Base-by-base conservation (phyloP, 2,888 invertebrate species). In the Tetragnatha montana region DNA sequence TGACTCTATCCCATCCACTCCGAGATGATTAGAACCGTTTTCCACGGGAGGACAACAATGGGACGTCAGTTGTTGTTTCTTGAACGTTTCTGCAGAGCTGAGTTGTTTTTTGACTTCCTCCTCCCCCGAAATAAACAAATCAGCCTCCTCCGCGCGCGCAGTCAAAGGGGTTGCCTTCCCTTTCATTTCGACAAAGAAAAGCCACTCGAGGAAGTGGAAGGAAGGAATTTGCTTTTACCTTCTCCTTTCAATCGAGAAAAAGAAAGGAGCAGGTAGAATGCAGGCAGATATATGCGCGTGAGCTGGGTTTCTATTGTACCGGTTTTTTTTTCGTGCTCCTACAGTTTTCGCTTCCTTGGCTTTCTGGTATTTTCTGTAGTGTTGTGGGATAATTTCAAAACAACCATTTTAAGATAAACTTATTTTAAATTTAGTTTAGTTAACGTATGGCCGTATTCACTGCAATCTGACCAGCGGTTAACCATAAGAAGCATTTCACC, bases 211-310 rank as follows among this genome's bases (percentile, higher is more conserved):
- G 7, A 75, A 19, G 19, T 75, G 49, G 35, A 22, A 22, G 60
- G 51, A 49, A 78, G 10, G 47, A 22, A 78, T 78, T 78, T 78
- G 19, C 60, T 78, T 78, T 78, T 78, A 14, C 60, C 51, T 14
- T 14, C 21, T 19, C 7, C 22, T 60, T 51, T 78, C 22, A 35
- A 60, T 60, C 60, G 60, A 60, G 10, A 35, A 60, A 60, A 6
- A 17, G 60, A 60, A 60, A 60, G 60, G 14, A 60, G 60, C 12
- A 60, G 60, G 12, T 60, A 4, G 60, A 60, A 60, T 60, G 60
- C 60, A 60, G 60, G 12, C 14, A 12, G n/a, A n/a, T 60, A 60
- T 12, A 60, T 60, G 60, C 60, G 12, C 60, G 60, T 60, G 60
- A 60, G 60, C 10, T 60, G 12, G 0, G 60, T 60, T 60, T 17